These are phyloP conservation scores for Xiphias gladius DNA, from an alignment of 2,113 vertebrate genomes.

Conservation along the genomic window DNA sequence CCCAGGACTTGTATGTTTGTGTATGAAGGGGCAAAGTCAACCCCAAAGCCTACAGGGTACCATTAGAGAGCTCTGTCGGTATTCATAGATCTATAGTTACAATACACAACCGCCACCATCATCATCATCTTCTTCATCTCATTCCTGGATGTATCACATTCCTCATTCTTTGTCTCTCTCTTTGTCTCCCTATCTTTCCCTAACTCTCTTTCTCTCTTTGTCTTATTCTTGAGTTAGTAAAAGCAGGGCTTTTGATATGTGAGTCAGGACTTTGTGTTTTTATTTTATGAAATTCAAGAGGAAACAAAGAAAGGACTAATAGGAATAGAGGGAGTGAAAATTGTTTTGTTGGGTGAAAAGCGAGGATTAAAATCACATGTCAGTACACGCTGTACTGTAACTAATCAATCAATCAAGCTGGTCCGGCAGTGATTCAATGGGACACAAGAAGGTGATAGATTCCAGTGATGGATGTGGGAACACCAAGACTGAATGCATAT, in stretches of 20 bases:
- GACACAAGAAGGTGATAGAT: constrained; percentile 33
- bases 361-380: constrained; percentile 19
- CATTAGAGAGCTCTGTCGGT: neutral
- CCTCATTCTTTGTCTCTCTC: neutral
- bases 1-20: neutral
- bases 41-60: neutral
- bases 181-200: neutral
- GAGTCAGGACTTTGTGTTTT: constrained; percentile 11
- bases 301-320: neutral
- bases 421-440: neutral
- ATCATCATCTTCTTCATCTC: neutral
- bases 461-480: neutral
- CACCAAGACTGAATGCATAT: neutral
- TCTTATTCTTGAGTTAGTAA: constrained; percentile 8
- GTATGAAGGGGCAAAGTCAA: neutral
- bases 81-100: neutral
- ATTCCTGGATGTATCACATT: neutral
- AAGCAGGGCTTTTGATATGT: constrained; percentile 9
- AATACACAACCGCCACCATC: neutral
- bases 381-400: constrained; percentile 9
- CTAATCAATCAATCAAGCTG: constrained; percentile 32
- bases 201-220: neutral
- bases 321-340: neutral
- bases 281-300: constrained; percentile 3
- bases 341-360: constrained; percentile 8